A percentile compares a stretch with the other conserved stretches of the same genome.
phyloP scores from a whole-genome alignment of 2,797 vertebrate genomes.

The Lithobates sylvaticus region DNA sequence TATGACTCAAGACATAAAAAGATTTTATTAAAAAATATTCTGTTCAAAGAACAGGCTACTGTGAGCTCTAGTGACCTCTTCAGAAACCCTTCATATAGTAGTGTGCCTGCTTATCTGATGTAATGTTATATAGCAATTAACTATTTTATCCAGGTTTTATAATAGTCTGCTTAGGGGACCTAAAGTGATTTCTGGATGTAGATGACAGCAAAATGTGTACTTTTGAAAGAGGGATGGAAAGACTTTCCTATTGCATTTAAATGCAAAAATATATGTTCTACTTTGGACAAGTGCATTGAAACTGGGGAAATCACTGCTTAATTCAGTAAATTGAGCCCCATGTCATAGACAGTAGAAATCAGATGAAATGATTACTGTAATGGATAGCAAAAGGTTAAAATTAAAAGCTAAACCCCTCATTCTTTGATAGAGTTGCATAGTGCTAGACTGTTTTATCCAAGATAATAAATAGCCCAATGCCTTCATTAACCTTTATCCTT shows the following conservation, averaged over 20 bases:
- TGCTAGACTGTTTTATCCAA: constrained; percentile 68
- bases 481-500: constrained; percentile 86
- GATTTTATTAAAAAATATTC: background rate
- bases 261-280: constrained; percentile 19
- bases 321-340: background rate
- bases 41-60: background rate
- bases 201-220: background rate
- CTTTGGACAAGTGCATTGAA: constrained; percentile 19
- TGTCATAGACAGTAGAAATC: constrained; percentile 9
- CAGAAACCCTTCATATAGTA: background rate
- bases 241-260: background rate
- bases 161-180: background rate
- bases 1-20: background rate
- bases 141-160: background rate
- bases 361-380: constrained; percentile 18
- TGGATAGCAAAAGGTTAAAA: constrained; percentile 65
- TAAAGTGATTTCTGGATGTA: background rate
- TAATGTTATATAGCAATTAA: background rate
- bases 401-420: constrained; percentile 67
- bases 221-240: background rate
- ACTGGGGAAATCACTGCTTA: background rate
- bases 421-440: constrained; percentile 68
- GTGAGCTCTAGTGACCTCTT: background rate
- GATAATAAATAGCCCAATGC: constrained; percentile 70
- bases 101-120: background rate